Evolutionary conservation across 2,888 invertebrate species (phyloP).

Genomic region (Cryptocephalus moraei): DNA sequence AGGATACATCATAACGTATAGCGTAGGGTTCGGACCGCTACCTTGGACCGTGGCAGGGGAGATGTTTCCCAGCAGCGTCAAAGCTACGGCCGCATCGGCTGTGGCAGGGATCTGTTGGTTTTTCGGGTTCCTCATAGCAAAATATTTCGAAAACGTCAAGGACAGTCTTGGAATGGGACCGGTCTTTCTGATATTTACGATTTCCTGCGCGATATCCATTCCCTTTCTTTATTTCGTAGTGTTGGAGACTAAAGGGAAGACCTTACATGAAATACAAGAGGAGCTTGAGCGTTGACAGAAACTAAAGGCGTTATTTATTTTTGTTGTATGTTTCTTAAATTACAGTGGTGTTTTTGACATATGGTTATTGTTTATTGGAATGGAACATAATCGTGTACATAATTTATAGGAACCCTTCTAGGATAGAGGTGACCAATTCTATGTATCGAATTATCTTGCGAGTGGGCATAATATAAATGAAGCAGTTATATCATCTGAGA

Average conservation of each 20-base stretch:
- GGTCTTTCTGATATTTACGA: conserved; percentile 9
- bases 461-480: no score
- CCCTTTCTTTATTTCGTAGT: conserved; percentile 10
- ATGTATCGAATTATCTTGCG: no score
- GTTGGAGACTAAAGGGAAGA: conserved; percentile 14
- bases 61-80: conserved; percentile 66
- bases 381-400: no score
- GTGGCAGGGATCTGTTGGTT: conserved; percentile 7
- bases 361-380: no score
- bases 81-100: conserved; percentile 46
- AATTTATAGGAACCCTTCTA: no score
- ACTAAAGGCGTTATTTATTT: no score
- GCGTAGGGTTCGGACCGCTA: conserved; percentile 58
- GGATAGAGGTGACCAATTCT: no score
- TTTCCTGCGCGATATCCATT: background rate
- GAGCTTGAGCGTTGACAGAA: background rate
- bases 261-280: background rate
- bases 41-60: conserved; percentile 77
- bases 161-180: conserved; percentile 8
- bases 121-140: conserved; percentile 10
- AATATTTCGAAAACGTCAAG: conserved; percentile 11
- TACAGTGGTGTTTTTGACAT: no score
- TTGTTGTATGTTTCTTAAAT: no score
- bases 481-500: no score
- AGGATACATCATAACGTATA: conserved; percentile 60